Conservation (phyloP, 2,113 vertebrate genomes). For the Tinamus guttatus region DNA sequence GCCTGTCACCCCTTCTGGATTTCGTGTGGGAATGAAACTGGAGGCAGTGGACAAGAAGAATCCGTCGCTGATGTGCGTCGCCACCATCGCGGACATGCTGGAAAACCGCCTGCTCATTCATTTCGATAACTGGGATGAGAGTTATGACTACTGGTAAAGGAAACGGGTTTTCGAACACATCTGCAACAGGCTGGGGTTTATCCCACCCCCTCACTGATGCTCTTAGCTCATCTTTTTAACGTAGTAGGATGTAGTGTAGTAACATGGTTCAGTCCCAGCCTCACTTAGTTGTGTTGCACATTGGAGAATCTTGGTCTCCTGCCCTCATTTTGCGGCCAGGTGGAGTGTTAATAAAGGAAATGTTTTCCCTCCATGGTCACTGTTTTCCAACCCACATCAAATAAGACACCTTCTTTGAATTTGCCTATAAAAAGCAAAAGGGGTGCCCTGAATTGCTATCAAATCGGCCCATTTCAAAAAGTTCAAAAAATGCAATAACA, state of each 20-base stretch:
- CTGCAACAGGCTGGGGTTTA: not conserved
- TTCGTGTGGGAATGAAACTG: conserved; percentile 91
- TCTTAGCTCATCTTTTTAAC: not conserved
- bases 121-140: conserved; percentile 92
- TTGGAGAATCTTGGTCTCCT: not conserved
- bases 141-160: conserved; percentile 90
- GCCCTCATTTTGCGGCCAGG: not conserved
- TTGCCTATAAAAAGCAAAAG: not conserved
- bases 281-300: not conserved
- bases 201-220: not conserved
- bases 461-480: not conserved
- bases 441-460: not conserved
- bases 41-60: conserved; percentile 92
- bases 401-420: not conserved
- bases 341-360: not conserved
- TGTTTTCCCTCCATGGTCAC: accelerated
- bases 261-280: not conserved
- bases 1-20: conserved; percentile 89
- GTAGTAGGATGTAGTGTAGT: too few species aligned
- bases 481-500: not conserved
- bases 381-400: not conserved
- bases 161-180: accelerated
- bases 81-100: conserved; percentile 84
- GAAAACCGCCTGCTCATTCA: conserved; percentile 90
- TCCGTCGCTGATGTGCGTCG: conserved; percentile 85